These are phyloP conservation scores for Ctenomys sociabilis DNA, from an alignment of 2,113 vertebrate genomes.

Conservation along the genomic window DNA sequence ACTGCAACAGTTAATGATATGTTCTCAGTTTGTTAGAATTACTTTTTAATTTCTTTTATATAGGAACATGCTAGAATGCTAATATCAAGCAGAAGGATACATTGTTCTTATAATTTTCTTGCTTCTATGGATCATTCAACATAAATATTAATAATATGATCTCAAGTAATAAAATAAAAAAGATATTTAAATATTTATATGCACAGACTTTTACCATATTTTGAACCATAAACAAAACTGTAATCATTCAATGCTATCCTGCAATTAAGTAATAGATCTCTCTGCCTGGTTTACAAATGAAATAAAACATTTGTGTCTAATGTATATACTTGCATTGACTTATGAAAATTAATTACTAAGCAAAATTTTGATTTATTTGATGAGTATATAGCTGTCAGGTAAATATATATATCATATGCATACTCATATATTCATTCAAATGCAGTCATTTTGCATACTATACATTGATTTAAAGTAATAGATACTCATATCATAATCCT, in stretches of 20 bases:
- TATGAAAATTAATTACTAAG: neutral
- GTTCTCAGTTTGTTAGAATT: neutral
- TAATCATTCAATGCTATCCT: neutral
- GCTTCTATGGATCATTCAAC: neutral
- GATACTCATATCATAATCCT: neutral
- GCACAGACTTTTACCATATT: neutral
- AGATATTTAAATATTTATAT: neutral
- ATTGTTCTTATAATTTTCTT: neutral
- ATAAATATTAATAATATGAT: neutral
- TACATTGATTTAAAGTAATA: neutral
- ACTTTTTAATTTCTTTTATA: neutral
- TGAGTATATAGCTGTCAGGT: neutral
- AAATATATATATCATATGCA: neutral
- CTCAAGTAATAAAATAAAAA: constrained; percentile 16
- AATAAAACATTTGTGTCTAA: neutral
- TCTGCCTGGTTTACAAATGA: neutral
- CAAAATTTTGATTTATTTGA: neutral
- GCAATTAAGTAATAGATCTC: neutral
- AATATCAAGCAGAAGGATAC: neutral
- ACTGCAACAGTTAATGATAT: neutral
- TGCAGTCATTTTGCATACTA: neutral
- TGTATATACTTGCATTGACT: neutral
- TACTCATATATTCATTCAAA: neutral
- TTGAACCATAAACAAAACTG: neutral
- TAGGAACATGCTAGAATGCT: neutral